Evolutionary conservation across 2,113 vertebrate genomes (phyloP).

Genomic region (Melozone crissalis): DNA sequence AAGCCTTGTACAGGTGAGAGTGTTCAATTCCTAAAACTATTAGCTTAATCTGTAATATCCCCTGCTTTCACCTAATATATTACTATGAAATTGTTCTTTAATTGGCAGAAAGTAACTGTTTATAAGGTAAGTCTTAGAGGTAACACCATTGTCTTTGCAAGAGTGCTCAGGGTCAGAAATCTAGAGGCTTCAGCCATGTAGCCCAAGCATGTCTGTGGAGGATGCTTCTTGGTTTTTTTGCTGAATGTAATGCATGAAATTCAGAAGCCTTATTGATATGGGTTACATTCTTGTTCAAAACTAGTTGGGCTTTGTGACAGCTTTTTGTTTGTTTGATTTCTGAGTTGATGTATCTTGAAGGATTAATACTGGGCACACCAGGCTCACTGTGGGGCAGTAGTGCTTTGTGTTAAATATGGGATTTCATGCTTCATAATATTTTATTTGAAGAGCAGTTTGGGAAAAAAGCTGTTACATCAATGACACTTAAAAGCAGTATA

Average conservation of each 20-base stretch:
- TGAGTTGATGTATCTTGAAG: background rate
- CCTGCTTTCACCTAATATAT: conserved; percentile 43
- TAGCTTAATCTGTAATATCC: background rate
- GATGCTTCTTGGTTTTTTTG: conserved; percentile 24
- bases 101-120: conserved; percentile 81
- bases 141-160: conserved; percentile 57
- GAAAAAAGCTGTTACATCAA: background rate
- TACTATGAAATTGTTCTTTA: conserved; percentile 80
- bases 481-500: background rate
- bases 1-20: conserved; percentile 89
- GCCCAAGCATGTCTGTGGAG: conserved; percentile 47
- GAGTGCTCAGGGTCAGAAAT: conserved; percentile 55
- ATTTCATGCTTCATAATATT: background rate
- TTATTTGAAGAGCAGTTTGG: conserved; percentile 21
- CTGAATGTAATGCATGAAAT: conserved; percentile 72
- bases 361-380: background rate
- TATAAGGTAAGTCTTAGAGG: conserved; percentile 85
- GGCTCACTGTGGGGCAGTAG: background rate
- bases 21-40: background rate
- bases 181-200: conserved; percentile 35
- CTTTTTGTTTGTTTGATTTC: conserved; percentile 30
- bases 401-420: background rate
- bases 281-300: conserved; percentile 16
- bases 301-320: conserved; percentile 47
- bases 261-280: conserved; percentile 3